Evolutionary conservation across 2,888 invertebrate genomes (phyloP).

Genomic region (Pemphredon lugubris): DNA sequence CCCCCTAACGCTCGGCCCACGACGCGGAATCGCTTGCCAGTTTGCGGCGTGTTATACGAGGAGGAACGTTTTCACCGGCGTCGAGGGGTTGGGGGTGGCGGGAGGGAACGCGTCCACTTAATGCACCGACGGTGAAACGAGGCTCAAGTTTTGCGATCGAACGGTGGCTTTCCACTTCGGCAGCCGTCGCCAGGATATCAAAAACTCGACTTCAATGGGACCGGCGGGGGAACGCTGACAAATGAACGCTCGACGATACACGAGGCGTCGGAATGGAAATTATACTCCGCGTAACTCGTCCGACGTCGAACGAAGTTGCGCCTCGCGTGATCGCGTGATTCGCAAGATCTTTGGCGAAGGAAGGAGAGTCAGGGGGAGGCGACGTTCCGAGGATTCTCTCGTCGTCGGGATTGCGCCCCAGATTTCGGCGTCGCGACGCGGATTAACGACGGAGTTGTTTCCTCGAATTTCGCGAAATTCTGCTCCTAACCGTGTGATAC

Average conservation of each 20-base stretch:
- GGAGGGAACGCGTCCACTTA: constrained; percentile 34
- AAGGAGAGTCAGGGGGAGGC: too few species aligned
- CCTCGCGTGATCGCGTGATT: too few species aligned
- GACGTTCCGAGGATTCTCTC: background rate
- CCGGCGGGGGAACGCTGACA: constrained; percentile 22
- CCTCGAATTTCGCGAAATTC: too few species aligned
- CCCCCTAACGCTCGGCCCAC: too few species aligned
- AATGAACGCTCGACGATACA: constrained; percentile 17
- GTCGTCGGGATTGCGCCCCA: too few species aligned
- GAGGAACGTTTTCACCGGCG: constrained; percentile 13
- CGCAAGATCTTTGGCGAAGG: too few species aligned
- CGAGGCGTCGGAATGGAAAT: constrained; percentile 39
- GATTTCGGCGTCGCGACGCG: too few species aligned
- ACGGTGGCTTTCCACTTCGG: background rate
- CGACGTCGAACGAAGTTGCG: too few species aligned
- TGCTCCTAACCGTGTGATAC: too few species aligned
- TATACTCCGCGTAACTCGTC: constrained; percentile 22
- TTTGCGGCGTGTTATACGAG: constrained; percentile 1
- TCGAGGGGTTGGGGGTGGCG: too few species aligned
- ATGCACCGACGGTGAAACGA: constrained; percentile 10
- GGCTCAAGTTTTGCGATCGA: constrained; percentile 41
- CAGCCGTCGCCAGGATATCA: constrained; percentile 32
- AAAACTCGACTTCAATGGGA: constrained; percentile 38
- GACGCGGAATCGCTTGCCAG: too few species aligned
- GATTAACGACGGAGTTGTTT: too few species aligned